A percentile compares a stretch with the other conserved stretches of the same genome.
These are phyloP conservation scores for Prostheceraeus crozeri DNA, from an alignment of 2,888 invertebrate genomes.

Conservation along the genomic window DNA sequence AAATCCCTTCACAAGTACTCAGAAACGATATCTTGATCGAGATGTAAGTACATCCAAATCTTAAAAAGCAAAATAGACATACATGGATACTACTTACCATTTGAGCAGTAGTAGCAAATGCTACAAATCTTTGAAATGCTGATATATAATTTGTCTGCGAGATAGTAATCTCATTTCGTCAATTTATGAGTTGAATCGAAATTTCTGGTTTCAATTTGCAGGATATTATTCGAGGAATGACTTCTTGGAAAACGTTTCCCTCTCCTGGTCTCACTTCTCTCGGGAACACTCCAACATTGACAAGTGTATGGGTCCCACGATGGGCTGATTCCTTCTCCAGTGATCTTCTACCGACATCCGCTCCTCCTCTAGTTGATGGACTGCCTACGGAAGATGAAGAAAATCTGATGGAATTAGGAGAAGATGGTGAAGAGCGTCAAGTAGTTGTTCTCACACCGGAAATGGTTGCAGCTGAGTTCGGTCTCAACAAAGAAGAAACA, in stretches of 20 bases:
- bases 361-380: constrained; percentile 27
- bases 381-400: constrained; percentile 35
- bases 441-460: constrained; percentile 35
- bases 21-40: too few species aligned
- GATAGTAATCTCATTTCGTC: too few species aligned
- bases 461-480: constrained; percentile 38
- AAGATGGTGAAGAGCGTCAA: constrained; percentile 2
- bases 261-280: constrained; percentile 53
- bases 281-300: constrained; percentile 51
- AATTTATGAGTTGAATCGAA: too few species aligned
- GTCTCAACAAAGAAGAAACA: background rate
- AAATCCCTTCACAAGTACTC: too few species aligned
- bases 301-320: constrained; percentile 55
- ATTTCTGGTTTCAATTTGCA: too few species aligned
- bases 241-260: constrained; percentile 56
- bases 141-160: too few species aligned
- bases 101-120: too few species aligned
- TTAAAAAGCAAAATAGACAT: too few species aligned
- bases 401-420: constrained; percentile 12
- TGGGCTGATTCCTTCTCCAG: constrained; percentile 46
- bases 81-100: too few species aligned
- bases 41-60: too few species aligned
- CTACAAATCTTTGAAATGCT: too few species aligned
- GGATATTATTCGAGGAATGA: constrained; percentile 51
- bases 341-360: constrained; percentile 27